phyloP scores from a whole-genome alignment of 1,140 invertebrate species.

The Calliopsis andreniformis region DNA sequence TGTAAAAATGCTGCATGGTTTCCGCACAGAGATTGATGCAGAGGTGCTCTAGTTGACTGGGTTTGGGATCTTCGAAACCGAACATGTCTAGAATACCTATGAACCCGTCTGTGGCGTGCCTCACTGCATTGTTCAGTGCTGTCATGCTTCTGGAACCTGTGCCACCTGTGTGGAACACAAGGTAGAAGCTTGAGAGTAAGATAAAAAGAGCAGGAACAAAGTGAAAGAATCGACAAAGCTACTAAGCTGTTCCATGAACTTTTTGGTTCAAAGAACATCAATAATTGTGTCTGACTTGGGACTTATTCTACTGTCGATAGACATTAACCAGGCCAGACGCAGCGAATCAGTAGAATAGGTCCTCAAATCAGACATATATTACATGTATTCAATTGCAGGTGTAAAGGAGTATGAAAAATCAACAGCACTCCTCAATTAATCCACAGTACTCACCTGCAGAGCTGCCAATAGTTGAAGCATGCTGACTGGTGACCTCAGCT shows the following conservation, averaged over 20 bases:
- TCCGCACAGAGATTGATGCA: slow-evolving; percentile 98
- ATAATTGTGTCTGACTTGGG: no score
- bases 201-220: neutral
- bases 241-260: no score
- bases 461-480: slow-evolving; percentile 92
- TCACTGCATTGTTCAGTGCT: slow-evolving; percentile 93
- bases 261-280: no score
- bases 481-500: slow-evolving; percentile 91
- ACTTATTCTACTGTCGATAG: no score
- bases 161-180: slow-evolving; percentile 73
- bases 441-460: slow-evolving; percentile 76
- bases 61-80: slow-evolving; percentile 95
- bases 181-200: neutral
- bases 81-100: slow-evolving; percentile 98
- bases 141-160: slow-evolving; percentile 95
- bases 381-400: no score
- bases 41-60: slow-evolving; percentile 94
- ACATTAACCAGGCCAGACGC: no score
- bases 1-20: slow-evolving; percentile 99
- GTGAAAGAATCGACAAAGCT: neutral
- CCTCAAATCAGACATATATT: no score
- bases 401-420: no score
- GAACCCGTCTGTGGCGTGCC: slow-evolving; percentile 96
- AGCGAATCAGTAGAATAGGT: no score
- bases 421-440: no score